Evolutionary conservation across 2,797 vertebrate genomes (phyloP).

Genomic region (Macrochelys suwanniensis): DNA sequence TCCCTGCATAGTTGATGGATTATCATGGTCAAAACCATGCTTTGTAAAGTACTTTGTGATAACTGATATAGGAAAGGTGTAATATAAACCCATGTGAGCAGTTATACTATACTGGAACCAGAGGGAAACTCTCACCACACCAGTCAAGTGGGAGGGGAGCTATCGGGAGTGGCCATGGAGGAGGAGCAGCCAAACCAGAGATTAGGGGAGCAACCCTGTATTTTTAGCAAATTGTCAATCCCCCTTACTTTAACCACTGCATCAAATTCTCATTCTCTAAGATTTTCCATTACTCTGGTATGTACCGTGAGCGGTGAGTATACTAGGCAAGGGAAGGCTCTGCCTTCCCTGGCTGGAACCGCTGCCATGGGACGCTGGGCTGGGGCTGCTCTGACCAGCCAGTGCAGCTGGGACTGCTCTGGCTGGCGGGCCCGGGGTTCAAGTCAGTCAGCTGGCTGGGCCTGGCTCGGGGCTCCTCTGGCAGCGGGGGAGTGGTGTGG

Average conservation of each 20-base stretch:
- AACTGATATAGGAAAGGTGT: background rate
- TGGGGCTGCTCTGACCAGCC: too few species aligned
- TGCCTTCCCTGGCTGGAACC: too few species aligned
- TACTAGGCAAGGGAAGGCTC: too few species aligned
- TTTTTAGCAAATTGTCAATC: background rate
- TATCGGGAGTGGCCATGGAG: background rate
- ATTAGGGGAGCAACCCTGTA: background rate
- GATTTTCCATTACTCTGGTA: background rate
- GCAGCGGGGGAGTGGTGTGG: too few species aligned
- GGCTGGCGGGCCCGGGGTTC: too few species aligned
- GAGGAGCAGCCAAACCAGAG: background rate
- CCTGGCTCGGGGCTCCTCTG: too few species aligned
- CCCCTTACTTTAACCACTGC: background rate
- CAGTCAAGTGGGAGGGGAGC: background rate
- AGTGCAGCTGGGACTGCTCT: too few species aligned
- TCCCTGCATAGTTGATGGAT: background rate
- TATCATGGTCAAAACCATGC: background rate
- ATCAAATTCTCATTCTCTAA: background rate
- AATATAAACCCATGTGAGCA: background rate
- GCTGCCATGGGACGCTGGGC: too few species aligned
- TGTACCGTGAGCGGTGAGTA: too few species aligned
- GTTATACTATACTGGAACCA: background rate
- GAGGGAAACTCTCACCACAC: background rate
- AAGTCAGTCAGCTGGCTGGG: too few species aligned
- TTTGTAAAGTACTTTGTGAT: background rate